Evolutionary conservation across 2,797 vertebrate species (phyloP), one percentile per base, ranked within the genome.

Genomic region (Oryzias sinensis): DNA sequence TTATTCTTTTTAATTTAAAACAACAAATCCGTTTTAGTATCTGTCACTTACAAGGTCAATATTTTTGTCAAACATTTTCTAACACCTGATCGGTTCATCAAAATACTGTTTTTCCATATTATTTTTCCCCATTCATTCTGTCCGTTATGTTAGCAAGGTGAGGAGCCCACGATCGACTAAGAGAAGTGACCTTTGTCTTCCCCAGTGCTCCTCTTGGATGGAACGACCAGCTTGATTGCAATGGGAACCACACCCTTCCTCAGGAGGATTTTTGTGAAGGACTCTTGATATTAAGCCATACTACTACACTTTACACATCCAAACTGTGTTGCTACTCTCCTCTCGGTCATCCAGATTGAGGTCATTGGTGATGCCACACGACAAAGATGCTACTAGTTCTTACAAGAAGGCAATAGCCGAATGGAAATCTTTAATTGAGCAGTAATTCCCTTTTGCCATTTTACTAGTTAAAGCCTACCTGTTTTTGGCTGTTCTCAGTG

Each of bases 291-390:
- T 25, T 58, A 9, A 42, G 37, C 20, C 56, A 20, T 58, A 49
- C 25, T 59, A 43, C 37, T 59, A 49, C 37, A 58, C 56, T 13
- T 18, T 59, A 41, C 47, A 59, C n/a, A 50, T 7, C 48, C 47
- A 11, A 56, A 56, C 11, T 56, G 55, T 40, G 33, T 56, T 20
- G 44, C 55, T 22, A 56, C 44, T 1, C 45, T 57, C 15, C 55
- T 48, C 2, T 57, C 45, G 4, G 33, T 49, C 8, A 49, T 49
- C n/a, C 56, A 57, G n/a, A 57, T 33, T 1, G 20, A 58, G 22
- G 46, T 49, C 5, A 17, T 58, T 17, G 6, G 47, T 14, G 46
- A 58, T 5, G 25, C 8, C 5, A 25, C 45, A 25, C 17, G 44
- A 37, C 13, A n/a, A 14, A 16, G 43, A 46, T 45, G 22, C 51